A percentile compares a stretch with the other conserved stretches of the same genome.
phyloP scores from a whole-genome alignment of 2,113 vertebrate genomes.

The cat (Felis catus) region DNA sequence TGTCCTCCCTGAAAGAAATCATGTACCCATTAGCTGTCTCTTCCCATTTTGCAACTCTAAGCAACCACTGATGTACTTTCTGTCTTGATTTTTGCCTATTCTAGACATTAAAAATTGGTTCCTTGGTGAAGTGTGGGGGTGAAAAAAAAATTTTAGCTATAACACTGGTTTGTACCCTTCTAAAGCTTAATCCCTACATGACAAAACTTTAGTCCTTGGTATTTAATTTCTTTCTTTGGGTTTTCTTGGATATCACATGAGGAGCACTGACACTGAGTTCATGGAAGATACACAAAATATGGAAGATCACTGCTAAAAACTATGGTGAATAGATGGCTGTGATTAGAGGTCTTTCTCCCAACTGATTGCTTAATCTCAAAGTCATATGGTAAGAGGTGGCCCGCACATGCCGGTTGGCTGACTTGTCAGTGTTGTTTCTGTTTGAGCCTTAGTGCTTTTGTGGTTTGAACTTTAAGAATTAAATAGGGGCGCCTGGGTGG shows the following conservation, averaged over 20 bases:
- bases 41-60: neutral
- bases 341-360: neutral
- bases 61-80: neutral
- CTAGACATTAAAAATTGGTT: neutral
- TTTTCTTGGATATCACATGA: neutral
- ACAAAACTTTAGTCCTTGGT: slow-evolving; percentile 19
- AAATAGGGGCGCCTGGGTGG: neutral
- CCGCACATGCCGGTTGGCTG: neutral
- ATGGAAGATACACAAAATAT: neutral
- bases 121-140: neutral
- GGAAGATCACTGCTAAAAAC: neutral
- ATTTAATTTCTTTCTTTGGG: neutral
- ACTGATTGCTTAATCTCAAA: neutral
- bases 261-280: neutral
- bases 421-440: neutral
- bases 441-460: neutral
- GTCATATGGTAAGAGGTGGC: neutral
- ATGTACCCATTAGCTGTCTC: neutral
- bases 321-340: neutral
- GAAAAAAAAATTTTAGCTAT: neutral
- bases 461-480: slow-evolving; percentile 11
- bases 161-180: neutral
- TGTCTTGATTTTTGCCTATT: slow-evolving; percentile 13
- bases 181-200: neutral
- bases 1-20: neutral